These are phyloP conservation scores for Atethmia centrago DNA, from an alignment of 2,888 invertebrate genomes.

Conservation along the genomic window DNA sequence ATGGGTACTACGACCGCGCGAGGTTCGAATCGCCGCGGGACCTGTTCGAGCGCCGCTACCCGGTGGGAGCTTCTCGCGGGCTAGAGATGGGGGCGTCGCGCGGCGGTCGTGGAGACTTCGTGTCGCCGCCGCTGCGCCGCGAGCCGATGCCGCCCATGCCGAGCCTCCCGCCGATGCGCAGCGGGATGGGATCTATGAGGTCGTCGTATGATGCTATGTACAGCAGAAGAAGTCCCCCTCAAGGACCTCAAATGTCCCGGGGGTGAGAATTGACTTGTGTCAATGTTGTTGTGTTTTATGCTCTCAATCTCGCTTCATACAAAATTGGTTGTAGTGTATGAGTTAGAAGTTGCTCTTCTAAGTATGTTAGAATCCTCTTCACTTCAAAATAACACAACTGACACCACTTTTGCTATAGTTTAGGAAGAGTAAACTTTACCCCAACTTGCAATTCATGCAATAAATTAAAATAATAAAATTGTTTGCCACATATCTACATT, in stretches of 20 bases:
- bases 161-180: constrained; percentile 91
- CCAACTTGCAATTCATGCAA: neutral
- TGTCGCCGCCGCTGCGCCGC: constrained; percentile 94
- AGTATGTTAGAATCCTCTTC: neutral
- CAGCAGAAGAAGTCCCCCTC: constrained; percentile 95
- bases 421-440: neutral
- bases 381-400: constrained; percentile 51
- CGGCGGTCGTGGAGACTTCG: constrained; percentile 92
- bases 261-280: constrained; percentile 81
- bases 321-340: constrained; percentile 29
- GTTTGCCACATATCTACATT: neutral
- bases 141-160: constrained; percentile 96
- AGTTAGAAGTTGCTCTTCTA: constrained; percentile 13
- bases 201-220: constrained; percentile 95
- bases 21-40: constrained; percentile 95
- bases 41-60: constrained; percentile 95
- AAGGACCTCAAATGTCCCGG: constrained; percentile 89
- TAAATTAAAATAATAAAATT: neutral
- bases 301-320: constrained; percentile 29
- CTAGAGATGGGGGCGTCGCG: constrained; percentile 89
- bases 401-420: constrained; percentile 37
- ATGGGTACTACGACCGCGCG: constrained; percentile 95
- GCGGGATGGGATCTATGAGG: constrained; percentile 93
- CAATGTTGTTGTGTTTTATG: constrained; percentile 58
- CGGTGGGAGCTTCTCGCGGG: constrained; percentile 90